These are phyloP conservation scores for Apogon hyalosoma DNA, from an alignment of 2,797 vertebrate species.

Conservation along the genomic window DNA sequence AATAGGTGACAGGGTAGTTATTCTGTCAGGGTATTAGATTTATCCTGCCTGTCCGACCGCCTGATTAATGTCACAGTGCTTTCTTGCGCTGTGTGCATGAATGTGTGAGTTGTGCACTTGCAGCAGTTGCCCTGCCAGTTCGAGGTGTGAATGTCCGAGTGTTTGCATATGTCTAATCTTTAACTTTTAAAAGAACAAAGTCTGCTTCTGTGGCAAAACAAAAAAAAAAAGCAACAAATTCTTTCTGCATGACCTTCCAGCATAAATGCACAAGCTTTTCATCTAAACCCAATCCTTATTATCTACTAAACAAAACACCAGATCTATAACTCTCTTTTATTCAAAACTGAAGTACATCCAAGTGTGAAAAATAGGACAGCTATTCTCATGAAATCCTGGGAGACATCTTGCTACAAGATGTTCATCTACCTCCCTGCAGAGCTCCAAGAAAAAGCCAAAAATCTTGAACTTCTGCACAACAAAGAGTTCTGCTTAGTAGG, in stretches of 20 bases:
- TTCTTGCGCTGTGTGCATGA: conserved; percentile 21
- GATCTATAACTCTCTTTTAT: background rate
- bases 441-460: conserved; percentile 25
- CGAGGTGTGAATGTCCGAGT: conserved; percentile 55
- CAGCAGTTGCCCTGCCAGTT: conserved; percentile 16
- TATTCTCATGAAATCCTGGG: background rate
- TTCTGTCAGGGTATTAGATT: conserved; percentile 51
- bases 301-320: conserved; percentile 9
- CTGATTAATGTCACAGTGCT: conserved; percentile 47
- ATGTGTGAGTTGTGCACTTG: conserved; percentile 16
- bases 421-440: conserved; percentile 14
- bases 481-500: conserved; percentile 26
- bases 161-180: conserved; percentile 76
- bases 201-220: conserved; percentile 57
- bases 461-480: conserved; percentile 27
- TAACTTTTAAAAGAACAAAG: conserved; percentile 78
- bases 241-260: conserved; percentile 50
- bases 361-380: background rate
- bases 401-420: conserved; percentile 47
- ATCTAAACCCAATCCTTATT: conserved; percentile 8
- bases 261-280: conserved; percentile 3
- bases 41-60: conserved; percentile 32
- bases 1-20: conserved; percentile 50
- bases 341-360: background rate
- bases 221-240: conserved; percentile 48